Conservation (phyloP, 1,140 invertebrate genomes). For the Lamellibrachia luymesi region DNA sequence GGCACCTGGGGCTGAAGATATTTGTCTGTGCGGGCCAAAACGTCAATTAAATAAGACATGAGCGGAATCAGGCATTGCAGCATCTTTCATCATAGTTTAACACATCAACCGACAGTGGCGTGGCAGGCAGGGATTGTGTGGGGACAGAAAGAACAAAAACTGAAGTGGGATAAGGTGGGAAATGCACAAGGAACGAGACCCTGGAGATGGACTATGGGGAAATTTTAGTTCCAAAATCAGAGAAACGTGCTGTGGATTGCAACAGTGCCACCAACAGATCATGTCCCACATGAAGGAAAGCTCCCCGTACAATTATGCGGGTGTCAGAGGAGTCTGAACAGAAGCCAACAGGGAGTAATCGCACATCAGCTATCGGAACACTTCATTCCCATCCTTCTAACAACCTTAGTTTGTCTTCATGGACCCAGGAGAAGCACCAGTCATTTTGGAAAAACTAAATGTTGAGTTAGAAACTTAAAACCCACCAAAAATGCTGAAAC, state of each 20-base stretch:
- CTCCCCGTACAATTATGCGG: not conserved
- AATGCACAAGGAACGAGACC: not conserved
- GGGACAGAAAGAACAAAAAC: not conserved
- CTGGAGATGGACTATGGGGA: not conserved
- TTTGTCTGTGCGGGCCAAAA: not conserved
- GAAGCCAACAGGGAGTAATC: not conserved
- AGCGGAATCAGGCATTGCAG: not conserved
- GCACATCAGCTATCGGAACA: not conserved
- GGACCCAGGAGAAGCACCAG: not conserved
- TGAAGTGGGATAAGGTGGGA: not conserved
- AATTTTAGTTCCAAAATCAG: not conserved
- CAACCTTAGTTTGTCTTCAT: not conserved
- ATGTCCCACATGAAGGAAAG: not conserved
- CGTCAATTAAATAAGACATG: slow-evolving; percentile 1
- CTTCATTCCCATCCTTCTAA: not conserved
- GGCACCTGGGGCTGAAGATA: not conserved
- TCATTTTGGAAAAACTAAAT: not conserved
- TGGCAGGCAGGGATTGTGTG: not conserved
- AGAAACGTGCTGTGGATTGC: not conserved
- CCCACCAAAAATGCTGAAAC: too few relatives aligned
- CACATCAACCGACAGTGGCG: not conserved
- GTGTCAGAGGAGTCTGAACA: not conserved
- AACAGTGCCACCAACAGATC: not conserved
- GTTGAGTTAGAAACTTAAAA: not conserved
- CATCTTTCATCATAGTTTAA: not conserved